Evolutionary conservation across 2,888 invertebrate genomes (phyloP).

Genomic region (Hydroisotoma schaefferi): DNA sequence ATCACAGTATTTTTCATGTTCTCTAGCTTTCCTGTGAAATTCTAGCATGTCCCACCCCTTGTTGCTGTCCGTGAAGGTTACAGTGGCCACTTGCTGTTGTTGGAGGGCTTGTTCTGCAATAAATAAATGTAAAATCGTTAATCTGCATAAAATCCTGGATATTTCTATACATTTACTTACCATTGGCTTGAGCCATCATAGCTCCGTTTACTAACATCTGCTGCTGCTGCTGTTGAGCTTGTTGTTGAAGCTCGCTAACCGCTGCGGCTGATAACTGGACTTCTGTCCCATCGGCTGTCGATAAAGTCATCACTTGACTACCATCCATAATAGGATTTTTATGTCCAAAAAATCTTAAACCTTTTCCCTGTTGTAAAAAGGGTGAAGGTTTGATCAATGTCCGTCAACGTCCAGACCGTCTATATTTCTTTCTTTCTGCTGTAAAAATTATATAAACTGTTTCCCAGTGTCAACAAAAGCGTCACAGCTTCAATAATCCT

Average conservation of each 20-base stretch:
- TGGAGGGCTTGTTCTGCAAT: conserved; percentile 8
- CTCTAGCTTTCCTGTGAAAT: conserved; percentile 56
- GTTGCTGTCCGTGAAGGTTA: conserved; percentile 52
- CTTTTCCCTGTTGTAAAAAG: too few relatives aligned
- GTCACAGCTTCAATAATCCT: too few relatives aligned
- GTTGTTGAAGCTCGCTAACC: conserved; percentile 9
- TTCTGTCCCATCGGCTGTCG: neutral
- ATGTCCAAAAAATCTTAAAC: too few relatives aligned
- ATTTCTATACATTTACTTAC: too few relatives aligned
- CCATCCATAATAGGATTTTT: conserved; percentile 2
- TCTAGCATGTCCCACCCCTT: conserved; percentile 53
- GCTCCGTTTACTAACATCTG: conserved; percentile 18
- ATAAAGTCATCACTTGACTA: neutral
- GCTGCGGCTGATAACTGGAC: neutral
- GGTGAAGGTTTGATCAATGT: too few relatives aligned
- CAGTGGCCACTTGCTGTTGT: neutral
- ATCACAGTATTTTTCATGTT: conserved; percentile 61
- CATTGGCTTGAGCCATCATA: conserved; percentile 11
- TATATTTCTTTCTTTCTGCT: too few relatives aligned
- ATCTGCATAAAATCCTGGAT: too few relatives aligned
- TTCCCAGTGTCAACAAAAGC: too few relatives aligned
- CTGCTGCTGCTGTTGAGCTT: neutral
- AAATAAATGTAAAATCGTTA: too few relatives aligned
- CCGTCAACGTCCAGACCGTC: too few relatives aligned
- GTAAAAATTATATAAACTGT: too few relatives aligned